phyloP scores from a whole-genome alignment of 2,888 invertebrate species.

The Luffia ferchaultella region DNA sequence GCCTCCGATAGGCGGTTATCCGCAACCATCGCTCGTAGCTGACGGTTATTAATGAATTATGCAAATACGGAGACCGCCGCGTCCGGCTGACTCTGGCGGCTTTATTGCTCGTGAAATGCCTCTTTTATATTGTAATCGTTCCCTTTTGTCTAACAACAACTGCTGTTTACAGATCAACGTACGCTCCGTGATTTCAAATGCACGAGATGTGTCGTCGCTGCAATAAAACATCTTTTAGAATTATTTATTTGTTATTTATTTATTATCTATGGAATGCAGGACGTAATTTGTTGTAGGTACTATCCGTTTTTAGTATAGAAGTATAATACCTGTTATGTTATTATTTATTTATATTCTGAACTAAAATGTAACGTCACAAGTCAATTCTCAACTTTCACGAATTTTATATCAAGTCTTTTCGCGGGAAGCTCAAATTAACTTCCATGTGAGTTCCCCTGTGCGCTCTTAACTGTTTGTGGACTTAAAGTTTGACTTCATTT shows the following conservation, averaged over 20 bases:
- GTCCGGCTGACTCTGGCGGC: constrained; percentile 25
- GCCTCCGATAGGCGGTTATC: constrained; percentile 28
- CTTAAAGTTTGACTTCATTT: too few relatives aligned
- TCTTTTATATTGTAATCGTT: constrained; percentile 31
- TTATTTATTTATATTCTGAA: too few relatives aligned
- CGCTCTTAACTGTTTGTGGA: too few relatives aligned
- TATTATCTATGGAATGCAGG: too few relatives aligned
- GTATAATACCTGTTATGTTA: too few relatives aligned
- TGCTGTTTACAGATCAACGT: background rate
- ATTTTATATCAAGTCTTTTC: too few relatives aligned
- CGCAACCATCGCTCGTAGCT: constrained; percentile 43
- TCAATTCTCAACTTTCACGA: too few relatives aligned
- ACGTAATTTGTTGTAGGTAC: too few relatives aligned
- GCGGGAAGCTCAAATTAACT: too few relatives aligned
- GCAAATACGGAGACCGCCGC: constrained; percentile 35
- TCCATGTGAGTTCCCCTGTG: too few relatives aligned
- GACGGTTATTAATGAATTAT: constrained; percentile 59
- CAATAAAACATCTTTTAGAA: background rate
- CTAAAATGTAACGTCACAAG: too few relatives aligned
- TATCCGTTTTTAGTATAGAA: too few relatives aligned
- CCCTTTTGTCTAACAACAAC: constrained; percentile 17
- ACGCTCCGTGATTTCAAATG: background rate
- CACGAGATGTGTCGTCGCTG: background rate
- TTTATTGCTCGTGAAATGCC: constrained; percentile 42
- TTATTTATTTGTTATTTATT: background rate